These are phyloP conservation scores for Eupithecia dodoneata DNA, from an alignment of 2,888 invertebrate genomes.

Conservation along the genomic window DNA sequence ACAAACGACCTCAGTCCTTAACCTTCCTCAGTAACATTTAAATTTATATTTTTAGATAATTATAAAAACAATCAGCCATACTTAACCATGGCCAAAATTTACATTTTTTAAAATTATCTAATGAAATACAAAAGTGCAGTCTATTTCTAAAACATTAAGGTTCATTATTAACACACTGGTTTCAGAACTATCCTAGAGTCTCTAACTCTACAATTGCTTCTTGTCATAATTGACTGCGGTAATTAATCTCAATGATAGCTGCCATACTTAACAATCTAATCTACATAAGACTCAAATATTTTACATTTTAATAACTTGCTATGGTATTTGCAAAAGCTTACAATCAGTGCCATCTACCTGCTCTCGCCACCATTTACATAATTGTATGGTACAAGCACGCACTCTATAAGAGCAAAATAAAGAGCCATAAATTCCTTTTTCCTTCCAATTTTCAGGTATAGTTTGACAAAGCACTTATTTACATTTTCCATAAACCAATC, in stretches of 20 bases:
- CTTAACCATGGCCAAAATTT: neutral
- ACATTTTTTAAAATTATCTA: neutral
- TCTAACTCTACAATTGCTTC: constrained; percentile 1
- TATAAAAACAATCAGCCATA: neutral
- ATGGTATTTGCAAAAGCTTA: constrained; percentile 1
- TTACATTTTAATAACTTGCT: neutral
- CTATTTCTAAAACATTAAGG: neutral
- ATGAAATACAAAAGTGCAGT: neutral
- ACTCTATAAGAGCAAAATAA: neutral
- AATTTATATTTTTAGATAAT: neutral
- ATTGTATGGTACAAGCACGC: neutral
- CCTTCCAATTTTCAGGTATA: neutral
- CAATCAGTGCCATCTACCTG: neutral
- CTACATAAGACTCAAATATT: neutral
- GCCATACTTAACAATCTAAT: constrained; percentile 24
- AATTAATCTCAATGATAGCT: constrained; percentile 30
- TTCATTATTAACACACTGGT: neutral
- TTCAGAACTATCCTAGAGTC: neutral
- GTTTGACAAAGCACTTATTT: neutral
- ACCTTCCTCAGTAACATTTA: neutral
- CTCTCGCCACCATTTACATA: neutral
- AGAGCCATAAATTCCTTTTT: neutral
- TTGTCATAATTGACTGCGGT: neutral
- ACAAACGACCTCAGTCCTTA: neutral
- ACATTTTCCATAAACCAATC: neutral